Conservation (phyloP, 2,113 vertebrate genomes). For the Semnornis frantzii region DNA sequence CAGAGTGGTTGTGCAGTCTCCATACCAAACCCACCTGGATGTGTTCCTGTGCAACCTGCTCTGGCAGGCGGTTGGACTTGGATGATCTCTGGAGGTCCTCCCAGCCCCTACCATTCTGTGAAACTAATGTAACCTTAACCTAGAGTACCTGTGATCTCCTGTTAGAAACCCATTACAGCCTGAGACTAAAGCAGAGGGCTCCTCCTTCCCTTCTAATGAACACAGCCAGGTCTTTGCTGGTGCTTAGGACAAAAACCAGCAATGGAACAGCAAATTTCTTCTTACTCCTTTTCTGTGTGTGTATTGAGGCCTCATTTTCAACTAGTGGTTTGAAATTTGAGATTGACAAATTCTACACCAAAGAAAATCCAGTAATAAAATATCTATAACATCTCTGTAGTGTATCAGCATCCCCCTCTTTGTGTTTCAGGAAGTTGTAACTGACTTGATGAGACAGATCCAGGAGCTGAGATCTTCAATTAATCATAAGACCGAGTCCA, state of each 20-base stretch:
- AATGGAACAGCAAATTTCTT: not conserved
- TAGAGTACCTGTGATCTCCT: not conserved
- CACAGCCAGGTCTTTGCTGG: not conserved
- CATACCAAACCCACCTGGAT: no score
- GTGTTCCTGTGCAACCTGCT: no score
- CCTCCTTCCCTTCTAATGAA: not conserved
- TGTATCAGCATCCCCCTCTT: not conserved
- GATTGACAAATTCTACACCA: not conserved
- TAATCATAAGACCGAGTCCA: slow-evolving; percentile 81
- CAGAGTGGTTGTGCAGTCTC: no score
- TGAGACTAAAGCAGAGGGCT: not conserved
- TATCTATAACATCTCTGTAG: not conserved
- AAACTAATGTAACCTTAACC: not conserved
- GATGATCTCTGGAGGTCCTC: no score
- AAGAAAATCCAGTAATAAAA: not conserved
- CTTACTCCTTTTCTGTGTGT: not conserved
- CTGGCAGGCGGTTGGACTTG: no score
- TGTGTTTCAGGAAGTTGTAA: slow-evolving; percentile 82
- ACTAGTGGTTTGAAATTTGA: not conserved
- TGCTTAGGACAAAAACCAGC: not conserved
- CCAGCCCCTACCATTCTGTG: no score
- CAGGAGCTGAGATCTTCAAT: slow-evolving; percentile 84
- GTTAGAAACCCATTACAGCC: not conserved
- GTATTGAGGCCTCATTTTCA: not conserved
- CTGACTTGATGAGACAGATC: slow-evolving; percentile 90